These are phyloP conservation scores for Echinometra lucunter DNA, from an alignment of 53 echinoderm and acorn worm genomes.

Conservation along the genomic window DNA sequence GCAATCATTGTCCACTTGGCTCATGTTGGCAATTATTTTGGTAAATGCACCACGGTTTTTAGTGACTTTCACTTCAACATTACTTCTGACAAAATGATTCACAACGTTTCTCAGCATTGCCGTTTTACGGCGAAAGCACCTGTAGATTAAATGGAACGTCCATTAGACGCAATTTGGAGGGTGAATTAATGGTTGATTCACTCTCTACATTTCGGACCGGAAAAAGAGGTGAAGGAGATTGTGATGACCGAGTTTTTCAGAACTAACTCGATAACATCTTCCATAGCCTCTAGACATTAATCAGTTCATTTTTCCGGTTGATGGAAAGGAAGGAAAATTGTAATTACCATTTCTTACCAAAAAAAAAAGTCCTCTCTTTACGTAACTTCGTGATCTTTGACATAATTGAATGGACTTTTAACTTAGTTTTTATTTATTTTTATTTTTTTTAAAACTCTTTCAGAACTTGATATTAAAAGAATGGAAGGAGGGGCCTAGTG, in stretches of 20 bases:
- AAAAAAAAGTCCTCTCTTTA: not conserved
- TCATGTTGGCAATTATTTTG: conserved; percentile 49
- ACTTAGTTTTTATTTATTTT: no score
- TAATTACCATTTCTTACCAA: not conserved
- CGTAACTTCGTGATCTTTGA: not conserved
- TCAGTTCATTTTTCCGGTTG: conserved; percentile 6
- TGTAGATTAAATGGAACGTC: conserved; percentile 26
- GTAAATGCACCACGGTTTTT: conserved; percentile 14
- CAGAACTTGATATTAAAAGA: no score
- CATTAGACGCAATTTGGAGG: conserved; percentile 3
- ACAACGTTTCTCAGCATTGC: conserved; percentile 23
- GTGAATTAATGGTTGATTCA: conserved; percentile 18
- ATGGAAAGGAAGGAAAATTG: not conserved
- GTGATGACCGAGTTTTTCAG: not conserved
- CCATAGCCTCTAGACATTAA: not conserved
- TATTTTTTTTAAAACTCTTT: no score
- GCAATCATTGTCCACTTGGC: not conserved
- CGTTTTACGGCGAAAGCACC: not conserved
- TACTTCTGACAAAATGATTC: conserved; percentile 33
- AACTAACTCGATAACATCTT: not conserved
- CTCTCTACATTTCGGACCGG: not conserved
- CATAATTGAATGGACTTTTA: not conserved
- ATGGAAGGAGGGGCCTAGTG: no score
- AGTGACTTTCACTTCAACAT: not conserved
- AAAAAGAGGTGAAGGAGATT: conserved; percentile 1